phyloP scores from a whole-genome alignment of 2,888 invertebrate genomes.

The Eueremaeus valkanovi region DNA sequence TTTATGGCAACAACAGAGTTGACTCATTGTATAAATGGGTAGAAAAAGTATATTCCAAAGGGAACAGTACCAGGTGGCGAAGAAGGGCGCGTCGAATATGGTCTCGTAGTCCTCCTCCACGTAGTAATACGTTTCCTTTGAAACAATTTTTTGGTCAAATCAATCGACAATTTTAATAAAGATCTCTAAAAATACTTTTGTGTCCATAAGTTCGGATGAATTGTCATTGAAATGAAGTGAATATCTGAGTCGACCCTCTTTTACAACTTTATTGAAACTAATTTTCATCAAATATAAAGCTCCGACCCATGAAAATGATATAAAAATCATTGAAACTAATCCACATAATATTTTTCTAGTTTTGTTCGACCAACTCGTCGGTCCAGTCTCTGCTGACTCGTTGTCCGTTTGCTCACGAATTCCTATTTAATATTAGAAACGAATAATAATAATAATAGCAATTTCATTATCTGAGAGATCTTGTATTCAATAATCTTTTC shows the following conservation, averaged over 20 bases:
- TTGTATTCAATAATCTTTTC: too few species aligned
- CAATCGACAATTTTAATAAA: too few species aligned
- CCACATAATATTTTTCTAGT: background rate
- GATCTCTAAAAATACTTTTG: too few species aligned
- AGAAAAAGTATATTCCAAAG: constrained; percentile 87
- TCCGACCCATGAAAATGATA: constrained; percentile 67
- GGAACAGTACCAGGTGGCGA: constrained; percentile 91
- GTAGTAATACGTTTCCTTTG: too few species aligned
- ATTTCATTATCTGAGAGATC: too few species aligned
- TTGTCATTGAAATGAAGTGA: too few species aligned
- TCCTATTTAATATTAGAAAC: background rate
- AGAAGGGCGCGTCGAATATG: constrained; percentile 71
- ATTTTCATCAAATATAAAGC: constrained; percentile 88
- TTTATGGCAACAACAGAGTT: constrained; percentile 35
- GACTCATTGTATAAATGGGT: constrained; percentile 41
- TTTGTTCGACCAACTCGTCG: background rate
- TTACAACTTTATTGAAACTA: constrained; percentile 60
- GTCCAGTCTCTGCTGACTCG: background rate
- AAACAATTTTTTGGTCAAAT: too few species aligned
- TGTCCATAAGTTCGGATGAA: background rate
- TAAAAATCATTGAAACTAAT: background rate
- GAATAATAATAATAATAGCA: too few species aligned
- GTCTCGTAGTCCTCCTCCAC: background rate
- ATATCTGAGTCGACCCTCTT: constrained; percentile 47
- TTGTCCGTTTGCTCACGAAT: background rate